Evolutionary conservation across 2,797 vertebrate species (phyloP).

Genomic region (Anguilla anguilla): DNA sequence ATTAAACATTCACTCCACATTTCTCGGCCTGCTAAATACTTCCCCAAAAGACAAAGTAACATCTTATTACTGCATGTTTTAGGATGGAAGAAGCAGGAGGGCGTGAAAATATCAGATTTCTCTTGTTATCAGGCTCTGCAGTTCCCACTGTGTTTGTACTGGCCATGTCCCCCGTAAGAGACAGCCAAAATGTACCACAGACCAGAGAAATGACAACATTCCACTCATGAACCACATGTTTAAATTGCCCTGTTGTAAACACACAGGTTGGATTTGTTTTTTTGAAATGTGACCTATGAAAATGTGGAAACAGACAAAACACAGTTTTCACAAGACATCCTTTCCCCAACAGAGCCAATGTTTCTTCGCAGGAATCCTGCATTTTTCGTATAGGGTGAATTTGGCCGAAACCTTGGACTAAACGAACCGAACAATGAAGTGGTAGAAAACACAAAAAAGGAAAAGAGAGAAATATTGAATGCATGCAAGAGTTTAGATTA

Average conservation of each 20-base stretch:
- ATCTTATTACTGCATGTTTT: background rate
- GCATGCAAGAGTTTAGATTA: background rate
- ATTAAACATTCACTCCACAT: background rate
- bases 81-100: background rate
- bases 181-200: constrained; percentile 47
- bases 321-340: background rate
- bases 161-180: constrained; percentile 44
- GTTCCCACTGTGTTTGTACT: constrained; percentile 62
- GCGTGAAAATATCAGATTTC: constrained; percentile 54
- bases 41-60: background rate
- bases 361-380: background rate
- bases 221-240: constrained; percentile 33
- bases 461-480: background rate
- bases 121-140: constrained; percentile 61
- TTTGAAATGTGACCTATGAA: background rate
- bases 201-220: constrained; percentile 59
- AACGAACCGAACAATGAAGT: background rate
- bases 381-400: background rate
- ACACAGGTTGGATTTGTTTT: background rate
- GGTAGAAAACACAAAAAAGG: background rate
- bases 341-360: background rate
- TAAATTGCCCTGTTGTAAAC: background rate
- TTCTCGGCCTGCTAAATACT: background rate
- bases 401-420: background rate
- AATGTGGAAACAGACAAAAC: background rate